phyloP scores from a whole-genome alignment of 2,888 invertebrate genomes.

The Cyclophora albipunctata region DNA sequence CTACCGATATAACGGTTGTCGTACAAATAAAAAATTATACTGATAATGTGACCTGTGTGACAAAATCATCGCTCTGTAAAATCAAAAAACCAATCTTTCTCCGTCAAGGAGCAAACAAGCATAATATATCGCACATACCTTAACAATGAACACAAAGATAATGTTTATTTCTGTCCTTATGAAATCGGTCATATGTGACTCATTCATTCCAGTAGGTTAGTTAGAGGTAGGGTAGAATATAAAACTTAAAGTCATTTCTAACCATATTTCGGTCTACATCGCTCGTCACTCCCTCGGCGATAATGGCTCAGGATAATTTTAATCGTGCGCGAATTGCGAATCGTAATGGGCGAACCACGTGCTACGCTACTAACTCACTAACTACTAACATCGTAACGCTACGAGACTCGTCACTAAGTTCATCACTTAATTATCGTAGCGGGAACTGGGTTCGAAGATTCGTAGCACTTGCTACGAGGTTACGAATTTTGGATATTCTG shows the following conservation, averaged over 20 bases:
- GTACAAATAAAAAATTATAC: no score
- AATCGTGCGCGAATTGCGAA: constrained; percentile 68
- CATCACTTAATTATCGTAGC: constrained; percentile 35
- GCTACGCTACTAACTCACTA: constrained; percentile 51
- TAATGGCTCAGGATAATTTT: constrained; percentile 71
- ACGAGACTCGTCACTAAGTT: constrained; percentile 39
- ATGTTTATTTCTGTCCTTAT: no score
- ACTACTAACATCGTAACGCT: constrained; percentile 43
- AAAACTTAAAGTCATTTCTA: background rate
- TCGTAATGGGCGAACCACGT: constrained; percentile 58
- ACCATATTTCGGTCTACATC: constrained; percentile 20
- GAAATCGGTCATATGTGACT: no score
- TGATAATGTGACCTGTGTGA: no score
- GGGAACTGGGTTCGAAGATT: constrained; percentile 18
- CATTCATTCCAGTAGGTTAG: no score
- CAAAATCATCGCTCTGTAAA: no score
- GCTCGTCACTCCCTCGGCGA: constrained; percentile 58
- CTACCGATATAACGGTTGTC: no score
- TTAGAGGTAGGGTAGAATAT: no score
- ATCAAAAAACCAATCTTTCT: no score
- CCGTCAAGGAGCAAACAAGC: no score
- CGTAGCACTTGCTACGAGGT: constrained; percentile 17
- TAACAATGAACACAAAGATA: no score
- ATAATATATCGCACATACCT: no score
- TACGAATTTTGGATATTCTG: constrained; percentile 1